Conservation (phyloP, 2,888 invertebrate genomes). For the Disparrhopalites patrizii region DNA sequence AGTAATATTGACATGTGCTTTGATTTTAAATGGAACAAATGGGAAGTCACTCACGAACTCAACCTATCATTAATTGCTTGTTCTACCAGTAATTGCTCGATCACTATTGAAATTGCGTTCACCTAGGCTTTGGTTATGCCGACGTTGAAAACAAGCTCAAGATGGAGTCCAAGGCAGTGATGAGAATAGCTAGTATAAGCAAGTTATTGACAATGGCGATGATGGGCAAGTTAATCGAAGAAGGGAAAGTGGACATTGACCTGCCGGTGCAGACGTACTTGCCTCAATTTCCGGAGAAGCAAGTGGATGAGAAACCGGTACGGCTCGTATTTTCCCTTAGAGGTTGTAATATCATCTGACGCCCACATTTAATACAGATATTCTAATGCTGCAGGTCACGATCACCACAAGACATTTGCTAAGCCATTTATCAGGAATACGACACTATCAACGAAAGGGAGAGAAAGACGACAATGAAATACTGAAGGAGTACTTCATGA, state of each 20-base stretch:
- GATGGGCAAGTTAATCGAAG: constrained; percentile 56
- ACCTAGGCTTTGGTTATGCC: constrained; percentile 56
- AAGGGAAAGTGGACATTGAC: constrained; percentile 57
- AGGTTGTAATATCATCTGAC: too few species aligned
- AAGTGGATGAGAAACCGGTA: constrained; percentile 54
- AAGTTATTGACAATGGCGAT: constrained; percentile 57
- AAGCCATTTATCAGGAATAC: constrained; percentile 57
- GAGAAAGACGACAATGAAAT: too few species aligned
- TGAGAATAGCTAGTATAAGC: constrained; percentile 61
- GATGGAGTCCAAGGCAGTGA: constrained; percentile 54
- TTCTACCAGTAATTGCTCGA: too few species aligned
- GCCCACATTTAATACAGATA: too few species aligned
- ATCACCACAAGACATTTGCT: constrained; percentile 57
- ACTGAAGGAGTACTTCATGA: constrained; percentile 54
- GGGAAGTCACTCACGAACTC: too few species aligned
- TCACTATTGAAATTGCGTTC: too few species aligned
- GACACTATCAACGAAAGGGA: constrained; percentile 54
- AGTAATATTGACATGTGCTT: too few species aligned
- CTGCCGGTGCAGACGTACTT: constrained; percentile 56
- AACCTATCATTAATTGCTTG: too few species aligned
- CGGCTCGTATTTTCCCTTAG: too few species aligned
- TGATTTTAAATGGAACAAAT: too few species aligned
- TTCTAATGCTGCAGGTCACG: too few species aligned
- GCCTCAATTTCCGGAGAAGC: constrained; percentile 56
- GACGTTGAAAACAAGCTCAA: constrained; percentile 57